Conservation (phyloP, 2,113 vertebrate species). For the Oceanites oceanicus region DNA sequence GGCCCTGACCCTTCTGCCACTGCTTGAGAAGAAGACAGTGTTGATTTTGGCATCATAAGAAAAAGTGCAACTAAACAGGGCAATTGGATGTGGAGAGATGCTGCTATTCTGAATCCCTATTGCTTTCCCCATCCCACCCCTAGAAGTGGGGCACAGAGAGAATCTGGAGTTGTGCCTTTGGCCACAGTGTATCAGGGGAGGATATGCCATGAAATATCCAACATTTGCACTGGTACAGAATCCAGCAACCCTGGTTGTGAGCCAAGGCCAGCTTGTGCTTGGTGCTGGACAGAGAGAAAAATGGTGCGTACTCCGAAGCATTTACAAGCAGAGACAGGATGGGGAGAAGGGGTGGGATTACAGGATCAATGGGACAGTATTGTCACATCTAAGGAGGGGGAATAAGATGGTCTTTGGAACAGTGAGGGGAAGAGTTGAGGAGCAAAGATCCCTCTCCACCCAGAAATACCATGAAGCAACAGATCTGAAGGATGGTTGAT, state of each 20-base stretch:
- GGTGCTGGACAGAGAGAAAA: background rate
- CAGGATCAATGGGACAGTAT: rapidly evolving
- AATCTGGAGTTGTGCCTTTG: constrained; percentile 9
- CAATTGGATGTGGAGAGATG: background rate
- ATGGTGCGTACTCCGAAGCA: background rate
- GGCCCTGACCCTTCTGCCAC: background rate
- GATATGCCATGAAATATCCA: background rate
- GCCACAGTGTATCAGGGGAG: background rate
- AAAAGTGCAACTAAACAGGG: background rate
- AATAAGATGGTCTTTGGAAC: background rate
- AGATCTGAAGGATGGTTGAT: background rate
- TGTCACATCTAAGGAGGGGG: background rate
- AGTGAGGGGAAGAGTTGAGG: background rate
- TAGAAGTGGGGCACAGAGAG: background rate
- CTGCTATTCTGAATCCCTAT: background rate
- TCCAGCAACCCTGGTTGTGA: background rate
- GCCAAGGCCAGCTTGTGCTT: background rate
- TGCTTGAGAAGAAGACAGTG: background rate
- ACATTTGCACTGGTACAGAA: background rate
- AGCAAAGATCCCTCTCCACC: background rate
- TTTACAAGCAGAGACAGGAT: background rate
- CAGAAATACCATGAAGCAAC: background rate
- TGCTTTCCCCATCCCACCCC: background rate
- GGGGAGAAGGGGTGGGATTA: background rate
- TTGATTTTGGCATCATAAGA: background rate